Conservation (phyloP, 2,113 vertebrate genomes). For the Bufo bufo region DNA sequence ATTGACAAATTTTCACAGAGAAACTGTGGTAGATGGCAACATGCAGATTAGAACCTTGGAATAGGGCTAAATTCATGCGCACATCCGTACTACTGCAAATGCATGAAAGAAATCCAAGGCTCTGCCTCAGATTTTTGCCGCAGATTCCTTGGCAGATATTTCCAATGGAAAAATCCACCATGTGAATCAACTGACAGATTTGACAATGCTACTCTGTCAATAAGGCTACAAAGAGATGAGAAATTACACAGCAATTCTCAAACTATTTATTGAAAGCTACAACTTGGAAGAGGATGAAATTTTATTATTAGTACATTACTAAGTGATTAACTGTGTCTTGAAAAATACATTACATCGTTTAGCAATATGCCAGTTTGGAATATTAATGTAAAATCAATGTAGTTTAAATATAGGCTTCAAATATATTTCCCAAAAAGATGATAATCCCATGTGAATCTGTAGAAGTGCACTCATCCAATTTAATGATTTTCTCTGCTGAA, state of each 20-base stretch:
- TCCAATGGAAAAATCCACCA: no score
- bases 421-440: slow-evolving; percentile 25
- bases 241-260: background rate
- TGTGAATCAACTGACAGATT: background rate
- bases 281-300: background rate
- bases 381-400: slow-evolving; percentile 11
- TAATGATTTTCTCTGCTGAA: slow-evolving; percentile 45
- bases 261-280: background rate
- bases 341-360: slow-evolving; percentile 16
- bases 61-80: no score
- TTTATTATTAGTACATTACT: background rate
- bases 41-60: no score
- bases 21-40: no score
- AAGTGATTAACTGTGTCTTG: background rate
- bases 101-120: no score
- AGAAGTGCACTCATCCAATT: slow-evolving; percentile 23
- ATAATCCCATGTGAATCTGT: slow-evolving; percentile 44
- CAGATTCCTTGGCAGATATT: no score
- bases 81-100: no score
- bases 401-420: slow-evolving; percentile 2
- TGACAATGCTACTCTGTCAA: background rate
- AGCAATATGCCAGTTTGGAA: background rate
- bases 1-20: no score
- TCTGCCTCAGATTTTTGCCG: no score
- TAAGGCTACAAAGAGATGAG: background rate